Conservation (phyloP, 2,797 vertebrate genomes). For the Neosalanx taihuensis region DNA sequence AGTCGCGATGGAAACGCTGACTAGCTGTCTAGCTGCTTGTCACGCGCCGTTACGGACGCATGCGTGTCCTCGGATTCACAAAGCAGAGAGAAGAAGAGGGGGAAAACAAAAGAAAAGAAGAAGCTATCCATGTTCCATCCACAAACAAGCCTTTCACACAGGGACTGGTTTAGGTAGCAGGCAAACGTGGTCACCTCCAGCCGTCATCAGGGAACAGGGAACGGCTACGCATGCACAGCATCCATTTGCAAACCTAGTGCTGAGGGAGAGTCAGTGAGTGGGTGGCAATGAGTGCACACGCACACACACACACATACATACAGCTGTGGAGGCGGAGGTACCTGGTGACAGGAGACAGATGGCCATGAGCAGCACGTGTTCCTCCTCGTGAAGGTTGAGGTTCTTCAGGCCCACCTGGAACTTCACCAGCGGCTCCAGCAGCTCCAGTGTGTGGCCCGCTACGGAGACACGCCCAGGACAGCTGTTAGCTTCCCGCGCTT, state of each 20-base stretch:
- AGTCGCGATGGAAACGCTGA: too few species aligned
- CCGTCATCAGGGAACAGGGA: background rate
- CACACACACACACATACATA: background rate
- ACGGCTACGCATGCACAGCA: too few species aligned
- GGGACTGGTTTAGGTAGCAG: too few species aligned
- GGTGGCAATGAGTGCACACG: slow-evolving; percentile 2
- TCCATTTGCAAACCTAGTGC: background rate
- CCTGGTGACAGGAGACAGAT: slow-evolving; percentile 88
- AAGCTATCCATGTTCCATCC: too few species aligned
- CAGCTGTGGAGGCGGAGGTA: slow-evolving; percentile 38
- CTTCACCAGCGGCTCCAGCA: slow-evolving; percentile 83
- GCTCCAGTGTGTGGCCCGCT: slow-evolving; percentile 79
- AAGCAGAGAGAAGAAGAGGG: too few species aligned
- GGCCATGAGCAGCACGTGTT: slow-evolving; percentile 92
- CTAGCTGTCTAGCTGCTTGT: too few species aligned
- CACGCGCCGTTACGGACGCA: too few species aligned
- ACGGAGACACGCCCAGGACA: slow-evolving; percentile 14
- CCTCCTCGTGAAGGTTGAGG: slow-evolving; percentile 78
- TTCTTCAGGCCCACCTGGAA: slow-evolving; percentile 88
- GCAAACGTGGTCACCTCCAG: too few species aligned
- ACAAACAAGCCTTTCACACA: too few species aligned
- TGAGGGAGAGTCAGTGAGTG: background rate
- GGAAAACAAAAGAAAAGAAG: too few species aligned
- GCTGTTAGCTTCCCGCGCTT: background rate
- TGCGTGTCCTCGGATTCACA: too few species aligned